Conservation (phyloP, 1,140 invertebrate species). For the Microvelia longipes region DNA sequence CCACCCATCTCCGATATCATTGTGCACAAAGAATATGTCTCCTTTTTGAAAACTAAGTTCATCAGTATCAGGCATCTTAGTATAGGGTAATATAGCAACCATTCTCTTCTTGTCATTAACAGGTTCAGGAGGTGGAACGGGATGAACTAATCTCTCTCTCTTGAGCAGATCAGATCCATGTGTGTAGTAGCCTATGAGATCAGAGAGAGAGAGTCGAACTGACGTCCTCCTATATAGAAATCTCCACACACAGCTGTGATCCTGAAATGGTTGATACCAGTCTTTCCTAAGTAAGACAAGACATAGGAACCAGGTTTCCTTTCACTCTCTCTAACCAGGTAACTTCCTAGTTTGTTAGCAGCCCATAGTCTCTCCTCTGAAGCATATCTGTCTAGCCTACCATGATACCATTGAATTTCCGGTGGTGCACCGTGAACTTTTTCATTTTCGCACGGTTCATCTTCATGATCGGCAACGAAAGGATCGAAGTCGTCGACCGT, state of each 20-base stretch:
- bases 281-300: conserved; percentile 78
- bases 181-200: conserved; percentile 91
- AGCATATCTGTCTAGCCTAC: conserved; percentile 70
- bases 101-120: conserved; percentile 87
- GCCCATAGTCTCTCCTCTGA: conserved; percentile 77
- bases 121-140: conserved; percentile 87
- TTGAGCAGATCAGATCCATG: conserved; percentile 86
- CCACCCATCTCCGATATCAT: conserved; percentile 95
- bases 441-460: conserved; percentile 58
- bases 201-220: conserved; percentile 88
- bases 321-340: conserved; percentile 87
- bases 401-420: conserved; percentile 56
- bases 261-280: conserved; percentile 92
- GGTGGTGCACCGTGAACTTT: conserved; percentile 37
- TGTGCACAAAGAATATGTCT: conserved; percentile 94
- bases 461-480: conserved; percentile 47
- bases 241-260: conserved; percentile 95
- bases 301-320: conserved; percentile 91
- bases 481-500: conserved; percentile 57
- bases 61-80: conserved; percentile 94
- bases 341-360: conserved; percentile 69
- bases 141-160: conserved; percentile 73
- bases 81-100: conserved; percentile 89
- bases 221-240: conserved; percentile 82
- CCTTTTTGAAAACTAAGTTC: conserved; percentile 94